These are phyloP conservation scores for Syngnathus floridae DNA, from an alignment of 2,113 vertebrate genomes.

Conservation along the genomic window DNA sequence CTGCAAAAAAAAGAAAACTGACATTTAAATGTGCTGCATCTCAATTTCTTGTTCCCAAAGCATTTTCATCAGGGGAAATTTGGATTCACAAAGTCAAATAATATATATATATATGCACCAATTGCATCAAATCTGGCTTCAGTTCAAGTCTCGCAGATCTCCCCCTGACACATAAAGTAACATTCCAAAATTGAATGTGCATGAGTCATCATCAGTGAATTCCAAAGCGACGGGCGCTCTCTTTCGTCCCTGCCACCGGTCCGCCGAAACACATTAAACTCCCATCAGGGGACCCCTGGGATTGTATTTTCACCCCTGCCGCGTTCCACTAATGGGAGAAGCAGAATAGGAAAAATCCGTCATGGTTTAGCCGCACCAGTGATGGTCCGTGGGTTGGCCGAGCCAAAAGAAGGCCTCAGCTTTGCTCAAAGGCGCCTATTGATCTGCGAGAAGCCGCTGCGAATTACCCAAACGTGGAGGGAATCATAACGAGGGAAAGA, in stretches of 20 bases:
- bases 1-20: neutral
- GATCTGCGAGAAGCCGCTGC: constrained; percentile 49
- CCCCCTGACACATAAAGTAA: constrained; percentile 39
- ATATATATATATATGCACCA: constrained; percentile 16
- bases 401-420: constrained; percentile 45
- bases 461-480: constrained; percentile 51
- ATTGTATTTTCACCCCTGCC: constrained; percentile 50
- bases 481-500: constrained; percentile 48
- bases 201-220: constrained; percentile 42
- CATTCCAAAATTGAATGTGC: constrained; percentile 29
- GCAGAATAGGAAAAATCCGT: constrained; percentile 43
- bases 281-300: constrained; percentile 46
- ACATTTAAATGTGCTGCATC: neutral
- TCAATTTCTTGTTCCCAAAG: neutral
- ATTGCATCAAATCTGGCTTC: constrained; percentile 41
- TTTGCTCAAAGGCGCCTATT: constrained; percentile 61
- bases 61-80: constrained; percentile 26
- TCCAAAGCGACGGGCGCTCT: constrained; percentile 29
- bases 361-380: constrained; percentile 45
- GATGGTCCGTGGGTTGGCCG: constrained; percentile 16
- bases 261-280: constrained; percentile 57
- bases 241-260: constrained; percentile 56
- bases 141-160: neutral
- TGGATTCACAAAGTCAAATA: constrained; percentile 35
- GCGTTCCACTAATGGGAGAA: constrained; percentile 50